Percentiles rank a stretch among this genome's conserved stretches.
Evolutionary conservation across 2,797 vertebrate genomes (phyloP).

Genomic region (Gambelia wislizenii): DNA sequence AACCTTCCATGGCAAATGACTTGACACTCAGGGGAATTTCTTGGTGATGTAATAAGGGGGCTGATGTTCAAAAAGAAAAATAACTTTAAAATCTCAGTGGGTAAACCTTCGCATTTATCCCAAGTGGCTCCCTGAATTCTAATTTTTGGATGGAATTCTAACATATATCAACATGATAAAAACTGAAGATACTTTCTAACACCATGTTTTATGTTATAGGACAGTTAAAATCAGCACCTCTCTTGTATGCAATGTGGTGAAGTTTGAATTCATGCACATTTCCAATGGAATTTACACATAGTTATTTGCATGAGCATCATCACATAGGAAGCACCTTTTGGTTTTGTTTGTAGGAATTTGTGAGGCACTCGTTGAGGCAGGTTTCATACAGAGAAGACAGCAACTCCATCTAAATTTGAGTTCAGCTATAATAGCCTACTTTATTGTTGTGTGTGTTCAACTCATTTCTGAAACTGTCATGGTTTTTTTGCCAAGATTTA

Average conservation of each 20-base stretch:
- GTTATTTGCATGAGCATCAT: neutral
- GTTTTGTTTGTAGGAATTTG: slow-evolving; percentile 12
- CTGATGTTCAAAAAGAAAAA: neutral
- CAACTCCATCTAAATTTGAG: neutral
- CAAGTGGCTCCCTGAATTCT: neutral
- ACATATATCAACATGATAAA: neutral
- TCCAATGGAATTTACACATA: neutral
- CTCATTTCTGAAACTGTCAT: no score
- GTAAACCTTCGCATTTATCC: neutral
- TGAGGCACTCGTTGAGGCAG: neutral
- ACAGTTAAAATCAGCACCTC: neutral
- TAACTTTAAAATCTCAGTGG: neutral
- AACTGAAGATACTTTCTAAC: neutral
- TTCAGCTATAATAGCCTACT: neutral
- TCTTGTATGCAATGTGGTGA: neutral
- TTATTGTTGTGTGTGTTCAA: no score
- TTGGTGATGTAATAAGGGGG: neutral
- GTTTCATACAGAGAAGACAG: neutral
- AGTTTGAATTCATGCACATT: neutral
- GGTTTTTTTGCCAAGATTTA: no score
- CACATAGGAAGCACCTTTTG: slow-evolving; percentile 51
- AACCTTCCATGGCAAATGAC: neutral
- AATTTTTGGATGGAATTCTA: neutral
- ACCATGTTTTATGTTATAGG: neutral
- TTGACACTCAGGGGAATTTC: neutral